phyloP scores from a whole-genome alignment of 92 coral and sea anemone genomes.

The Plumapathes pennacea region DNA sequence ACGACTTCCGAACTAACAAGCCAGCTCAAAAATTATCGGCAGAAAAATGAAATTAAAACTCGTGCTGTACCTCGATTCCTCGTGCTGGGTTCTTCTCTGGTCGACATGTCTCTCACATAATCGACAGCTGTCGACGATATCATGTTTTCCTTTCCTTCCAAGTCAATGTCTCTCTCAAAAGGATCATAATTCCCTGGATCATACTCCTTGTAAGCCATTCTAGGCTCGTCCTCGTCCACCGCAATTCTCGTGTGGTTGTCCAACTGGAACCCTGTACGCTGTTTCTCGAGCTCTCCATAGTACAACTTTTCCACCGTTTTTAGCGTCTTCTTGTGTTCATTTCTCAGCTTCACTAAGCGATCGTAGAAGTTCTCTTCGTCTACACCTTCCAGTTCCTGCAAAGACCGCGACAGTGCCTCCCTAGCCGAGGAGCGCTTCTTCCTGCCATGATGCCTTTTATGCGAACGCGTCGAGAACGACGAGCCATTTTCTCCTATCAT shows the following conservation, averaged over 20 bases:
- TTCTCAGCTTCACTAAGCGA: conserved; percentile 70
- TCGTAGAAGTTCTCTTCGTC: conserved; percentile 85
- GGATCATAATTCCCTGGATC: conserved; percentile 57
- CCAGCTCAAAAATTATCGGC: too few relatives aligned
- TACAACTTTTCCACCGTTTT: conserved; percentile 84
- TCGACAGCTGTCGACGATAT: conserved; percentile 43
- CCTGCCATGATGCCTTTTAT: conserved; percentile 51
- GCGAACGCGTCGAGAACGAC: conserved; percentile 43
- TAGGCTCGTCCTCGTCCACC: conserved; percentile 34
- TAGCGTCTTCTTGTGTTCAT: conserved; percentile 87
- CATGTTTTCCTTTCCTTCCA: conserved; percentile 14
- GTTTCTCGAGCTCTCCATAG: conserved; percentile 70
- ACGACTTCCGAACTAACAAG: too few relatives aligned
- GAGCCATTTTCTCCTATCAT: conserved; percentile 16
- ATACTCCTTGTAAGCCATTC: conserved; percentile 16
- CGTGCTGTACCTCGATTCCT: neutral
- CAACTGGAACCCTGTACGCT: conserved; percentile 61
- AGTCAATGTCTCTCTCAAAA: conserved; percentile 23
- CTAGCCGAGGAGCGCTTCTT: conserved; percentile 62
- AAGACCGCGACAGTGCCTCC: conserved; percentile 65
- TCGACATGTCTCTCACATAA: conserved; percentile 73
- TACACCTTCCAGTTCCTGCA: conserved; percentile 67
- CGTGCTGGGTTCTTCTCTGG: conserved; percentile 38
- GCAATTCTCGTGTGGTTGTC: conserved; percentile 64
- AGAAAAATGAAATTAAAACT: neutral